phyloP scores from a whole-genome alignment of 2,797 vertebrate species.

The Rhyacichthys aspro region DNA sequence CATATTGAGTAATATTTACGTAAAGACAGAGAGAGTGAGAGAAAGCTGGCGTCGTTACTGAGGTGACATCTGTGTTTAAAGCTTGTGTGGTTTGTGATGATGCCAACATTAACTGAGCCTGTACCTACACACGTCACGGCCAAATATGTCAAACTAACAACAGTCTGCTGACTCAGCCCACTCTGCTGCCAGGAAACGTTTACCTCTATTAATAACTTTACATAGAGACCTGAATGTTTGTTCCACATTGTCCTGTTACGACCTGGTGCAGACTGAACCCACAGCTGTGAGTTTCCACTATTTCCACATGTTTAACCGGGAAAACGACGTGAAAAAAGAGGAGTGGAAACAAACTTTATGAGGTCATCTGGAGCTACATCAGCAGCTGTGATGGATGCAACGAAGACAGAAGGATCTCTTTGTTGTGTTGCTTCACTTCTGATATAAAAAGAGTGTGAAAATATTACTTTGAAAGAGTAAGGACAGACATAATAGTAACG shows the following conservation, averaged over 20 bases:
- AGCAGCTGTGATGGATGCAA: too few species aligned
- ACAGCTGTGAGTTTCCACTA: constrained; percentile 11
- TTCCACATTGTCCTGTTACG: neutral
- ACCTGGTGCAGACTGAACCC: neutral
- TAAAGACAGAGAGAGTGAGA: too few species aligned
- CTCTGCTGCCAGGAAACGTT: constrained; percentile 36
- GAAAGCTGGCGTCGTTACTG: too few species aligned
- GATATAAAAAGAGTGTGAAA: too few species aligned
- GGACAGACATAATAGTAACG: too few species aligned
- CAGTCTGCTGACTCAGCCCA: constrained; percentile 27
- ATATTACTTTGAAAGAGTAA: too few species aligned
- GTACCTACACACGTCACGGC: neutral
- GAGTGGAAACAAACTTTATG: too few species aligned
- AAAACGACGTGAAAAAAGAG: neutral
- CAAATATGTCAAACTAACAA: neutral
- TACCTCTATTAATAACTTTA: neutral
- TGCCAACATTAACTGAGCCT: neutral
- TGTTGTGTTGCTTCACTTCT: too few species aligned
- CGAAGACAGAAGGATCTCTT: too few species aligned
- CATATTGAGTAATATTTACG: too few species aligned
- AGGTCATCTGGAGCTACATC: too few species aligned
- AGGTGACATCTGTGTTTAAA: constrained; percentile 15
- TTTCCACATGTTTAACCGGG: neutral
- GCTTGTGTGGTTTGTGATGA: constrained; percentile 4
- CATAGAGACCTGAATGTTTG: neutral